Evolutionary conservation across 2,113 vertebrate species (phyloP).

Genomic region (Anoura caudifer): DNA sequence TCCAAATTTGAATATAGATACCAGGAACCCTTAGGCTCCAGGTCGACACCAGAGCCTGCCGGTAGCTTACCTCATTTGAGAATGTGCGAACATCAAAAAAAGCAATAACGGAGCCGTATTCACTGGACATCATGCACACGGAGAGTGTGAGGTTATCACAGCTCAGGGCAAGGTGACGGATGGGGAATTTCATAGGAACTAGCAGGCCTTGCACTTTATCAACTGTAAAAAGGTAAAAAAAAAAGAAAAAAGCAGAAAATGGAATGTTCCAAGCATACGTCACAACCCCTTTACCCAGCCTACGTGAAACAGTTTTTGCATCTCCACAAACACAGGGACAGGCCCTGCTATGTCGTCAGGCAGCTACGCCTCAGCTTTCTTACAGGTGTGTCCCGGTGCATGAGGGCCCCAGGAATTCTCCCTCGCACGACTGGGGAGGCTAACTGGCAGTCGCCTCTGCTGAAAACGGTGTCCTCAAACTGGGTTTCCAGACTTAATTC

Average conservation of each 20-base stretch:
- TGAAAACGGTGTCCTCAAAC: not conserved
- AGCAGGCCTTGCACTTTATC: constrained; percentile 81
- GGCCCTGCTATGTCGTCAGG: not conserved
- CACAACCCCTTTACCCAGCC: not conserved
- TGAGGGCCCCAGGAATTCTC: not conserved
- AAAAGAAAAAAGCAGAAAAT: not conserved
- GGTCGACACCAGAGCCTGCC: too few relatives aligned
- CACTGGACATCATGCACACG: constrained; percentile 85
- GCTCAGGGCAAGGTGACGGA: constrained; percentile 94
- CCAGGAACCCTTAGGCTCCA: not conserved
- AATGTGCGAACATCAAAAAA: constrained; percentile 95
- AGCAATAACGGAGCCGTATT: constrained; percentile 82
- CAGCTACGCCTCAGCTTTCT: not conserved
- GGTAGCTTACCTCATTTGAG: constrained; percentile 88
- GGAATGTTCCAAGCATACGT: not conserved
- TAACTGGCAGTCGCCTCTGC: not conserved
- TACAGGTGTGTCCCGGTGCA: too few relatives aligned
- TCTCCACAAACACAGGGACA: not conserved
- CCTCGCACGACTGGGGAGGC: not conserved
- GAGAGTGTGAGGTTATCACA: constrained; percentile 94
- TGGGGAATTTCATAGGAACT: constrained; percentile 83
- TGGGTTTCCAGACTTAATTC: not conserved
- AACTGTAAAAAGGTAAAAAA: constrained; percentile 78
- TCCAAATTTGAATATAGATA: not conserved
- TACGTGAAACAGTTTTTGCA: not conserved